Base-by-base conservation (phyloP, 1,140 invertebrate genomes). In the Eciton burchellii region DNA sequence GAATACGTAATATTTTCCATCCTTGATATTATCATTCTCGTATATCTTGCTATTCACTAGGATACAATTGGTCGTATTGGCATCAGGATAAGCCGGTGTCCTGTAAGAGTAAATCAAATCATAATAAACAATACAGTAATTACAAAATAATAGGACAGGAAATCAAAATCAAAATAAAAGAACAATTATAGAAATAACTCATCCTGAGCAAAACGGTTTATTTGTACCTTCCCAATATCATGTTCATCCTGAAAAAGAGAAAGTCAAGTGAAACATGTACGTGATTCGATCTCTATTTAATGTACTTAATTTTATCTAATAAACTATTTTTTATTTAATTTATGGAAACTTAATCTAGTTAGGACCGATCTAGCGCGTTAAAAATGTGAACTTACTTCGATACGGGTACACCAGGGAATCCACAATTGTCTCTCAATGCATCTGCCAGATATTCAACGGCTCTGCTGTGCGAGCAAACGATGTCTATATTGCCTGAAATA, bases 401-500 rank as follows among this genome's bases (percentile, higher is more conserved):
- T 0, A 2, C 3, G 24, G 57, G 3, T 49, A 45, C 12, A 16
- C 45, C 70, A 74, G 3, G 16, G 0, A 21, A 74, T 60, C 11
- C 29, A 60, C 21, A 52, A 12, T 12, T 3, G 35, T 52, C 0
- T 26, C 19, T 1, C 3, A 59, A 1, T 0, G 12, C 0, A 3
- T 29, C 4, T 1, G 11, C n/a, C 1, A 63, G 0, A 54, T 76
- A 84, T 0, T 0, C 1, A 0, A 84, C 1, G n/a, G 79, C 12
- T 52, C 0, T 52, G 2, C 11, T 14, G 14, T 84, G 83, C 35
- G 79, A 70, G 8, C 83, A 84, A 19, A 0, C 0, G 0, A 52
- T 0, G 0, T 70, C 1, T 21, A 47, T 0, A 6, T 2, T 35
- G 6, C 9, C 74, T 84, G 19, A 35, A 77, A 83, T 12, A 16